These are phyloP conservation scores for Mythimna pallens DNA, from an alignment of 2,888 invertebrate species.

Conservation along the genomic window DNA sequence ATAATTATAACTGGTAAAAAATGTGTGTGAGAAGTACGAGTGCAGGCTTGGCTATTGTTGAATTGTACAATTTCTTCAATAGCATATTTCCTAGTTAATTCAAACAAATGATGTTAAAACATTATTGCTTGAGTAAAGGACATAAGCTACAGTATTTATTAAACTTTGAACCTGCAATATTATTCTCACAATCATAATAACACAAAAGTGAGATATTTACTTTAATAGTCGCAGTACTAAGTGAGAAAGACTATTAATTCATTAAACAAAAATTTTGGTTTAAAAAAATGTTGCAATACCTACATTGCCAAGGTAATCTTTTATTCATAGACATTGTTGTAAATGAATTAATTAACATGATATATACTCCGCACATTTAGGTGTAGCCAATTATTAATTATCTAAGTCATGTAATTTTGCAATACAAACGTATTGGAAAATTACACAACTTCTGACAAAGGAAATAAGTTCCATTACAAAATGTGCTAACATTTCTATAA, in stretches of 20 bases:
- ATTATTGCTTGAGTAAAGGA: conserved; percentile 11
- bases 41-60: not conserved
- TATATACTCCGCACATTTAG: too few relatives aligned
- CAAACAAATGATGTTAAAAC: conserved; percentile 13
- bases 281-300: not conserved
- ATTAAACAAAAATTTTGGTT: too few relatives aligned
- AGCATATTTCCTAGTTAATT: not conserved
- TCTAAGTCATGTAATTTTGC: not conserved
- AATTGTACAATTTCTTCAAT: not conserved
- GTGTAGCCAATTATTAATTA: not conserved
- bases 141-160: not conserved
- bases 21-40: not conserved
- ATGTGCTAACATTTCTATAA: not conserved
- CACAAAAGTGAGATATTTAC: not conserved
- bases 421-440: not conserved
- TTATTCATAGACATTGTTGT: not conserved
- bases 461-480: not conserved
- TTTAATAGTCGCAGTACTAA: not conserved
- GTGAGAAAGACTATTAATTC: too few relatives aligned
- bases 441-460: conserved; percentile 22
- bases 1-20: too few relatives aligned
- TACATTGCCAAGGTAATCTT: too few relatives aligned
- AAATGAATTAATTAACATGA: not conserved
- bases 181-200: conserved; percentile 6
- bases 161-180: conserved; percentile 38